These are phyloP conservation scores for Cosmia trapezina DNA, from an alignment of 2,888 invertebrate genomes.

Conservation along the genomic window DNA sequence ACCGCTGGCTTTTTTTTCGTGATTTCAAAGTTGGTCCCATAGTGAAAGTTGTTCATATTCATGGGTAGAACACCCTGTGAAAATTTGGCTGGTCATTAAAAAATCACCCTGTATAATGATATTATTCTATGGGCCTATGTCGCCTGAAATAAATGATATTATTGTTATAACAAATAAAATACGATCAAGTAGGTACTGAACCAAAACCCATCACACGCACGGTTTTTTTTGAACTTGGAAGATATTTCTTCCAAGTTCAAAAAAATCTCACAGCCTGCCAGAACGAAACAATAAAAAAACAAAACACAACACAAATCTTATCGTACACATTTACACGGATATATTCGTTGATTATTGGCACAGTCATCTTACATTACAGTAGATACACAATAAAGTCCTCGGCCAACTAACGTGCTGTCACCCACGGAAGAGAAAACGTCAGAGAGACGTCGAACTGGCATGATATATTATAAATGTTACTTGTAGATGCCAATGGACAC, in stretches of 20 bases:
- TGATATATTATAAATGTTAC: constrained; percentile 89
- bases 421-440: constrained; percentile 86
- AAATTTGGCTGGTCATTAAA: too few relatives aligned
- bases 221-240: too few relatives aligned
- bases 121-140: too few relatives aligned
- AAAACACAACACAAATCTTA: constrained; percentile 30
- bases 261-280: constrained; percentile 34
- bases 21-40: too few relatives aligned
- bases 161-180: constrained; percentile 13
- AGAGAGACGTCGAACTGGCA: constrained; percentile 83
- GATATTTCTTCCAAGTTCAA: not conserved
- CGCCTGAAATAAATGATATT: too few relatives aligned
- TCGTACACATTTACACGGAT: constrained; percentile 58
- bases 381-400: constrained; percentile 82
- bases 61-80: too few relatives aligned
- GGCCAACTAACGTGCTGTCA: constrained; percentile 82
- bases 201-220: not conserved
- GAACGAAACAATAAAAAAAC: constrained; percentile 17
- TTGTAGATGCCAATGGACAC: constrained; percentile 72
- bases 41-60: too few relatives aligned
- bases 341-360: constrained; percentile 65
- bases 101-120: too few relatives aligned
- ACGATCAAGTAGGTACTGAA: not conserved
- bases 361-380: constrained; percentile 64
- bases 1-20: too few relatives aligned